A percentile compares a stretch with the other conserved stretches of the same genome.
These are phyloP conservation scores for Nesogale talazaci DNA, from an alignment of 2,113 vertebrate genomes.

Conservation along the genomic window DNA sequence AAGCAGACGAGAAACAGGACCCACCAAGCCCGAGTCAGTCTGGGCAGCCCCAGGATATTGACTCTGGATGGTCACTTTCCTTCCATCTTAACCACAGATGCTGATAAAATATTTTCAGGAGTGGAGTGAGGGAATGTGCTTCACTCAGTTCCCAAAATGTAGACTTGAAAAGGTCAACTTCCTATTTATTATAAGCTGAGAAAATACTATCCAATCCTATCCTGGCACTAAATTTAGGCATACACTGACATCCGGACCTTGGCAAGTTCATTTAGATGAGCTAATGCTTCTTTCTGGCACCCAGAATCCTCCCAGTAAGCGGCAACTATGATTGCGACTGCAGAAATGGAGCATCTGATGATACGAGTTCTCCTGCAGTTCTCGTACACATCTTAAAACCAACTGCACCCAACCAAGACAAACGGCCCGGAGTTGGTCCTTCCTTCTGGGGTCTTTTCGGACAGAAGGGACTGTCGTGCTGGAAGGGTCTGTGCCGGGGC, in stretches of 20 bases:
- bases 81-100: constrained; percentile 74
- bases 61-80: constrained; percentile 60
- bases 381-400: constrained; percentile 69
- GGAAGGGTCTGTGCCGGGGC: not conserved
- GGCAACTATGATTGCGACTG: constrained; percentile 72
- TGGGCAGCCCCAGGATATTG: constrained; percentile 34
- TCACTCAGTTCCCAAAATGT: constrained; percentile 69
- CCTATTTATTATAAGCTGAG: constrained; percentile 67
- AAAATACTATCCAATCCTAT: constrained; percentile 62
- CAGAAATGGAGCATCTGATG: constrained; percentile 64
- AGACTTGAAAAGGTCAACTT: constrained; percentile 70
- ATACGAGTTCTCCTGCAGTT: constrained; percentile 50
- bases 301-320: constrained; percentile 56
- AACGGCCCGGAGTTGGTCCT: not conserved
- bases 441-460: not conserved
- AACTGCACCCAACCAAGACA: constrained; percentile 62
- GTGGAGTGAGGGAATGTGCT: constrained; percentile 62
- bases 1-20: constrained; percentile 60
- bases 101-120: constrained; percentile 79
- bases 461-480: not conserved
- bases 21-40: constrained; percentile 37
- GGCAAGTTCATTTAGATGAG: constrained; percentile 75
- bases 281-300: constrained; percentile 75
- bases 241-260: constrained; percentile 57
- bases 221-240: constrained; percentile 74